Evolutionary conservation across 2,113 vertebrate species (phyloP).

Genomic region (Notarius quadriscutis): DNA sequence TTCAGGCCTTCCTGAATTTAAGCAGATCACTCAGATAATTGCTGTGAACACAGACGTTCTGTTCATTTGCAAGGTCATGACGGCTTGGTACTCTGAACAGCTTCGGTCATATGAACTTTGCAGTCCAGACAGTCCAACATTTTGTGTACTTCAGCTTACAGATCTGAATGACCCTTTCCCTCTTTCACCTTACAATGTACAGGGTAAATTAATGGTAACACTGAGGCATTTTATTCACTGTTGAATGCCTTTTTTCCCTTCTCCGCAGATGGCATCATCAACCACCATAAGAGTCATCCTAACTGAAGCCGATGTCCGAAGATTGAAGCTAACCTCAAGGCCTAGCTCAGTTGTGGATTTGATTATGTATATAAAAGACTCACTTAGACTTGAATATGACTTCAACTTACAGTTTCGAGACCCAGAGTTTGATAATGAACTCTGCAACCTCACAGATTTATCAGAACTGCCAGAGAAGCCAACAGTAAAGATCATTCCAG

Average conservation of each 20-base stretch:
- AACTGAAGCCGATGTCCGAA: conserved; percentile 23
- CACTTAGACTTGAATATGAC: conserved; percentile 27
- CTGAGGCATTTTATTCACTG: too few relatives aligned
- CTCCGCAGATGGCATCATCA: too few relatives aligned
- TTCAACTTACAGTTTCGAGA: conserved; percentile 48
- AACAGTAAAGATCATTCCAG: conserved; percentile 42
- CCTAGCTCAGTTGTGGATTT: conserved; percentile 12
- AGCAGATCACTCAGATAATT: conserved; percentile 32
- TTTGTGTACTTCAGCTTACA: conserved; percentile 26
- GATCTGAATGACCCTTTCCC: conserved; percentile 41
- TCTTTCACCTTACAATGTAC: conserved; percentile 30
- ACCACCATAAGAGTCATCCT: not conserved
- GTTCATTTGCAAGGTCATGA: conserved; percentile 44
- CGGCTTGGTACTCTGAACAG: not conserved
- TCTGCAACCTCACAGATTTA: conserved; percentile 44
- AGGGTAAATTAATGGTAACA: conserved; percentile 31
- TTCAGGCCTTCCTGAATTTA: conserved; percentile 40
- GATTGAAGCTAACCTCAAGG: conserved; percentile 2
- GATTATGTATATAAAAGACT: not conserved
- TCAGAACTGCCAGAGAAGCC: conserved; percentile 15
- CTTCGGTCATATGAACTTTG: conserved; percentile 38
- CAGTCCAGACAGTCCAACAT: not conserved
- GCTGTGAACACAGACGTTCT: conserved; percentile 42
- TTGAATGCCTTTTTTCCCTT: too few relatives aligned
- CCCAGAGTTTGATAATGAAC: conserved; percentile 35